Conservation (phyloP, 2,797 vertebrate species). For the Diplodus puntazzo region DNA sequence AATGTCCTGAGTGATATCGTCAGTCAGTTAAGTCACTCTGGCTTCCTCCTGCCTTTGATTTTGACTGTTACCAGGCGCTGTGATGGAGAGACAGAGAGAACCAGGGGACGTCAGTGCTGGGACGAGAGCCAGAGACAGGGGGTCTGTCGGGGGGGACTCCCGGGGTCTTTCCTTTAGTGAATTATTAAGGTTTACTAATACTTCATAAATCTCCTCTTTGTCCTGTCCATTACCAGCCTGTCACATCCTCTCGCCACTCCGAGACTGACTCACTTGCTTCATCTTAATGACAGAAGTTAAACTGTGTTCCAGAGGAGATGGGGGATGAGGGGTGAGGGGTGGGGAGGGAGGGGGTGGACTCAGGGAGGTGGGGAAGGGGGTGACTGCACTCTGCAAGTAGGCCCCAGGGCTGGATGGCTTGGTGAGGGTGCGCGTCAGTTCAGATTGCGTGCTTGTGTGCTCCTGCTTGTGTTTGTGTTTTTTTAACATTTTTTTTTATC, state of each 20-base stretch:
- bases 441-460: conserved; percentile 47
- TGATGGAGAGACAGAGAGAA: conserved; percentile 9
- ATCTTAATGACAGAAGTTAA: conserved; percentile 87
- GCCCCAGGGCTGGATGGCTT: conserved; percentile 76
- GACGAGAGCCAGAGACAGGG: conserved; percentile 49
- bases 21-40: conserved; percentile 1
- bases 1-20: neutral
- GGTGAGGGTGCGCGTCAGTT: conserved; percentile 60
- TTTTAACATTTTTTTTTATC: neutral
- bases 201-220: conserved; percentile 86
- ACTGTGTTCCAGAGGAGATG: conserved; percentile 83
- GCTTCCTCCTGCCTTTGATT: conserved; percentile 15
- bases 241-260: conserved; percentile 82
- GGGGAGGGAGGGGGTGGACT: neutral
- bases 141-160: conserved; percentile 56
- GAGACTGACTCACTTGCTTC: conserved; percentile 81
- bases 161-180: conserved; percentile 78
- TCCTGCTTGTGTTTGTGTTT: conserved; percentile 31
- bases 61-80: conserved; percentile 22
- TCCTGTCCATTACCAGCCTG: conserved; percentile 87
- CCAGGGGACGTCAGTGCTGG: conserved; percentile 28
- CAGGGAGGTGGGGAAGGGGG: conserved; percentile 38
- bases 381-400: conserved; percentile 72
- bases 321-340: conserved; percentile 35
- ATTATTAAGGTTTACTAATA: conserved; percentile 91